phyloP scores from a whole-genome alignment of 2,797 vertebrate species.

The Mionectes olivaceus region DNA sequence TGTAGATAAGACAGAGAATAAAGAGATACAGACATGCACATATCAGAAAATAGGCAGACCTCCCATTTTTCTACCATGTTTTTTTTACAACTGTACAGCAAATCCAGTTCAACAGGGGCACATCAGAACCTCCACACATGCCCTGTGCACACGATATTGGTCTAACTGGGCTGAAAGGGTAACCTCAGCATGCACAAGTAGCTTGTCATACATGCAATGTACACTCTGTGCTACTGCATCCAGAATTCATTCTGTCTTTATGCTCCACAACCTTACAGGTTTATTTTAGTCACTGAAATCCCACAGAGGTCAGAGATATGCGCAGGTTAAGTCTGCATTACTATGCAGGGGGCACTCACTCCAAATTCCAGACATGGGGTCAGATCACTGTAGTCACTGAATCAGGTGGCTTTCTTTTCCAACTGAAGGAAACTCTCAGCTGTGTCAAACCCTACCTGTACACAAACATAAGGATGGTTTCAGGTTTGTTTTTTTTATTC shows the following conservation, averaged over 20 bases:
- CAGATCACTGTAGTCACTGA: background rate
- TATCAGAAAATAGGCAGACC: background rate
- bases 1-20: background rate
- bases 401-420: background rate
- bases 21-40: background rate
- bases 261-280: background rate
- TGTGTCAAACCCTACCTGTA: background rate
- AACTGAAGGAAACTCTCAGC: background rate
- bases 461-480: background rate
- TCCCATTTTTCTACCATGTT: background rate
- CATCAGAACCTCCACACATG: rapidly evolving
- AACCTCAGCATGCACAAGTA: background rate
- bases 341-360: rapidly evolving
- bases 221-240: background rate
- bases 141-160: rapidly evolving
- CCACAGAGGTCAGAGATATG: background rate
- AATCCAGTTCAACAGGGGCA: background rate
- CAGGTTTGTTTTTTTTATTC: background rate
- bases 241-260: background rate
- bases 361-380: rapidly evolving
- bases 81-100: background rate
- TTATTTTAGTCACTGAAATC: background rate
- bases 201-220: rapidly evolving
- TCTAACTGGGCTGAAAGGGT: background rate
- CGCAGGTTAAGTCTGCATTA: background rate